phyloP scores from a whole-genome alignment of 2,888 invertebrate genomes.

The Eristalis pertinax region DNA sequence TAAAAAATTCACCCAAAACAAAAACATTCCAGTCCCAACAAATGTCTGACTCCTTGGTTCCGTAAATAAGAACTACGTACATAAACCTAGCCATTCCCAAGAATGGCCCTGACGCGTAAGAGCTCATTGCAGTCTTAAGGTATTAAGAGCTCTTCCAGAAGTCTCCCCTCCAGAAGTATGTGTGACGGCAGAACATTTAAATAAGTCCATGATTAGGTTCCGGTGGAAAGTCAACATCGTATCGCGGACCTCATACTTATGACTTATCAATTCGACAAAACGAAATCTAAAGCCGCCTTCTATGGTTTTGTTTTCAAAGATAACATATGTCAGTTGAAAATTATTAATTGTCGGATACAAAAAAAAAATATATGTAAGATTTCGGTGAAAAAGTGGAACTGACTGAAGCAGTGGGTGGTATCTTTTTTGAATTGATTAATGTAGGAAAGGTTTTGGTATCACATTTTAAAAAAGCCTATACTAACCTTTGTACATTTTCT shows the following conservation, averaged over 20 bases:
- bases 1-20: too few relatives aligned
- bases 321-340: constrained; percentile 47
- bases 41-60: background rate
- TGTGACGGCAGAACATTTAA: constrained; percentile 28
- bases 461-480: constrained; percentile 7
- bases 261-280: constrained; percentile 16
- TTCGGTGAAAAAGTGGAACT: background rate
- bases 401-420: background rate
- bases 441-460: background rate
- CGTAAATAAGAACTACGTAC: background rate
- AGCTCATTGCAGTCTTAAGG: constrained; percentile 1
- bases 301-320: constrained; percentile 29
- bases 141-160: background rate
- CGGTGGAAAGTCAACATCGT: background rate
- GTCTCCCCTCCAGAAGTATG: background rate
- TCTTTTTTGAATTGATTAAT: background rate
- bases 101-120: background rate
- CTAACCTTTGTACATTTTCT: too few relatives aligned
- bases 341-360: constrained; percentile 37
- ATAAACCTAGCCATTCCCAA: too few relatives aligned
- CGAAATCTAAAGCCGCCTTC: constrained; percentile 17
- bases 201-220: constrained; percentile 32
- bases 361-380: background rate
- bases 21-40: background rate
- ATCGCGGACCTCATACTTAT: background rate